Evolutionary conservation across 2,113 vertebrate genomes (phyloP), one percentile per base, ranked within the genome.

Genomic region (Rafetus swinhoei): DNA sequence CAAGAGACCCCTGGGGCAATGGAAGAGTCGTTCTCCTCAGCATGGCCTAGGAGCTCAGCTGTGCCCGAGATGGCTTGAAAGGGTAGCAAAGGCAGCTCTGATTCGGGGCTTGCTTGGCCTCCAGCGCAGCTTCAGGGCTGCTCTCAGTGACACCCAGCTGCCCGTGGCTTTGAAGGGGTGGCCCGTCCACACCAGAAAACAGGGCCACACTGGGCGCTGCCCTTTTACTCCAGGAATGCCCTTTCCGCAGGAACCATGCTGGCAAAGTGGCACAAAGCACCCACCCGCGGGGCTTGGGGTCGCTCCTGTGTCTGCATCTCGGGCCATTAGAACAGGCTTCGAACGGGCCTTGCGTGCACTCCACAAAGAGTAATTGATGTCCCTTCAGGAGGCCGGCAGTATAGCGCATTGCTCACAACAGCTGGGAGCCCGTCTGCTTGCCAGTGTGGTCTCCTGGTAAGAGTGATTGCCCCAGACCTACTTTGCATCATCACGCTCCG

Each of bases 331-430:
- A 88, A 83, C 27, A 4, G 87, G 25, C n/a, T 80, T 90, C 85
- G 54, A 21, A 60, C 72, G 19, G 24, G 6, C 45, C 12, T 82
- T 87, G 53, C 56, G 77, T 72, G 29, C 11, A 7, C 14, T 84
- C 91, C 81, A 90, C 35, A 84, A 54, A 32, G 54, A 45, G 12
- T 27, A 45, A 82, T 82, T 81, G 18, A 24, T 84, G 8, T 21
- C 4, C 0, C 0, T 74, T 79, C 39, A 1, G 0, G 45, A 86
- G 52, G 21, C 85, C 74, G 76, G 84, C 7, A 2, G 0, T 2
- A n/a, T 24, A 81, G 85, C 84, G 77, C 0, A 0, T 62, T 57
- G 9, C 79, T 91, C 82, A 55, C n/a, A 57, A 79, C 56, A 92
- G 27, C 32, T 50, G 81, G 74, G 32, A 96, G n/a, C 24, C 35